Evolutionary conservation across 2,113 vertebrate species (phyloP), one percentile per base, ranked within the genome.

Genomic region (Centrocercus urophasianus): DNA sequence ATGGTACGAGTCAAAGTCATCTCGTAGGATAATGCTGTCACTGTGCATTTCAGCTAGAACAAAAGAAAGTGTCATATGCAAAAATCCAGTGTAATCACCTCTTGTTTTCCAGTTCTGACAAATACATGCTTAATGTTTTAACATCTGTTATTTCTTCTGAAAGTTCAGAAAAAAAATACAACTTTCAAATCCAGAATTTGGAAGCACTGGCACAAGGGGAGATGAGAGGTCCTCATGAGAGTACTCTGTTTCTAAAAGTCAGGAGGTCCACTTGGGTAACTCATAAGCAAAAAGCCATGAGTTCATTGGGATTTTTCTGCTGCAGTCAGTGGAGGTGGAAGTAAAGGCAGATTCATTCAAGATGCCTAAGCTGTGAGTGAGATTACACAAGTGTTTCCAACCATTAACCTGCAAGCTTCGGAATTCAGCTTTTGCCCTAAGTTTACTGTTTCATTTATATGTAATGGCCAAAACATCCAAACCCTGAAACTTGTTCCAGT

Each of bases 1-100:
- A 66, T 98, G 97, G 94, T 98, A 98, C 81, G 99, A 99, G 95
- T 99, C 99, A 96, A 99, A 99, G 96, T 99, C 99, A 77, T 99
- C 99, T 84, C 99, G 98, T 27, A 99, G 97, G 84, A 99, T 98
- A 86, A 99, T 97, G 56, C 98, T 98, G 92, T 98, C 98, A 28
- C 98, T 98, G 77, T 99, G 98, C 91, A 99, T 97, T 97, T 99
- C 98, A 95, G 99, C 99, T 99, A 74, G 96, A 96, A 94, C n/a
- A 50, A 85, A 81, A 79, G 2, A 82, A 92, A 80, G 8, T 2
- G 25, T 1, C 22, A 22, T 19, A 63, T 78, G 18, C 40, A 75
- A 86, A 73, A 30, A 8, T 2, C 20, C 56, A 54, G 7, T 38
- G n/a, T 25, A 69, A 82, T 34, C 40, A 76, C 40, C 30, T 15